These are phyloP conservation scores for Metallyticus violacea DNA, from an alignment of 2,888 invertebrate species.

Conservation along the genomic window DNA sequence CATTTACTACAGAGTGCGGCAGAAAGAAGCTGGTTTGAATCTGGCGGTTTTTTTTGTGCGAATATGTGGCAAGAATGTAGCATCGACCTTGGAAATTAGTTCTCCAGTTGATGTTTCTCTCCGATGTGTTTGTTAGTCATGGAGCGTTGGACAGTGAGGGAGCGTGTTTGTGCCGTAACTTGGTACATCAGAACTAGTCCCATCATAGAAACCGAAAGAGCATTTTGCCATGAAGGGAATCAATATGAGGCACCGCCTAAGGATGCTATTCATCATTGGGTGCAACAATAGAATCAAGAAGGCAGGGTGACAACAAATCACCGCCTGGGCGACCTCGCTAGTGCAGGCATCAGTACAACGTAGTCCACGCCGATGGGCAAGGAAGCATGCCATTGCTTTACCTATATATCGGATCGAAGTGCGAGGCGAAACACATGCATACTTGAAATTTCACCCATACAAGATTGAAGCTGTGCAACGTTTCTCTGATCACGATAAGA, in stretches of 20 bases:
- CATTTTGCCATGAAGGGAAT: not conserved
- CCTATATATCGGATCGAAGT: not conserved
- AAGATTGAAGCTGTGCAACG: not conserved
- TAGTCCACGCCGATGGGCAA: not conserved
- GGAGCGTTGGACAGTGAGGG: not conserved
- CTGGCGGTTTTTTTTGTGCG: not conserved
- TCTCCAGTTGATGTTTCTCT: not conserved
- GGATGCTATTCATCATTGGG: not conserved
- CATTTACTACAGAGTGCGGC: no score
- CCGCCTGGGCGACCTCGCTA: not conserved
- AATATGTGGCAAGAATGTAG: not conserved
- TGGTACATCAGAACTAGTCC: not conserved
- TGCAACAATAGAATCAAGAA: not conserved
- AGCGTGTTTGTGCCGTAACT: not conserved
- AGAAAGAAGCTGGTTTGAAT: not conserved
- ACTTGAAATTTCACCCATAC: not conserved
- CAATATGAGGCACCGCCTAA: not conserved
- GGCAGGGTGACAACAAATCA: not conserved
- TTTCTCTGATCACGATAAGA: not conserved
- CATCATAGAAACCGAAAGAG: not conserved
- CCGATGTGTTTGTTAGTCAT: not conserved
- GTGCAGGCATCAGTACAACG: no score
- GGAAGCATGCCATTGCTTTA: not conserved
- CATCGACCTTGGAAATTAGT: not conserved
- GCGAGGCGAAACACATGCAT: not conserved